Conservation (phyloP, 2,797 vertebrate species). For the Anableps anableps region DNA sequence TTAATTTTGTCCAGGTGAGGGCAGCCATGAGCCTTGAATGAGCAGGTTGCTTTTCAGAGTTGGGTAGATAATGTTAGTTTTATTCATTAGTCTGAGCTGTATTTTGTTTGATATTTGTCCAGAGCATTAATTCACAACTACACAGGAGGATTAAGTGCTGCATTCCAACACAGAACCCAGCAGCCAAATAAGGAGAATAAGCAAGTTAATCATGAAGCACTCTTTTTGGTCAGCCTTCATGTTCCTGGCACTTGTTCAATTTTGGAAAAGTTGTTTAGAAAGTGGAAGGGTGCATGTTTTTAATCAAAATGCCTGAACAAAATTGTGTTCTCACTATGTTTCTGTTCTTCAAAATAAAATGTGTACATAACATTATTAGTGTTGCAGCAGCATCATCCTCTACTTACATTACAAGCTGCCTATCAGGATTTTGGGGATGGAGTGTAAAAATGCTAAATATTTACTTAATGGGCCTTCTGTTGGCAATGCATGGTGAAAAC, state of each 20-base stretch:
- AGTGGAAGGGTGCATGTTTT: background rate
- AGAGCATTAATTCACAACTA: slow-evolving; percentile 42
- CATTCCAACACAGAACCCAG: slow-evolving; percentile 7
- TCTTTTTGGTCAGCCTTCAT: slow-evolving; percentile 13
- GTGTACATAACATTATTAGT: background rate
- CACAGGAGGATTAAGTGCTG: slow-evolving; percentile 28
- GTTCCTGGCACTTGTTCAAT: slow-evolving; percentile 11
- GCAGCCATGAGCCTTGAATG: slow-evolving; percentile 73
- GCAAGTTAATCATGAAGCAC: slow-evolving; percentile 6
- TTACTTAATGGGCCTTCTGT: background rate
- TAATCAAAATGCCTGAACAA: background rate
- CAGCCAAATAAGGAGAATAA: background rate
- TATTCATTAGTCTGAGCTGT: slow-evolving; percentile 40
- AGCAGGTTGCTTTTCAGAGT: slow-evolving; percentile 13
- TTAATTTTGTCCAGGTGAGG: slow-evolving; percentile 73
- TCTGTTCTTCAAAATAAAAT: slow-evolving; percentile 11
- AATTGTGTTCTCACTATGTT: background rate
- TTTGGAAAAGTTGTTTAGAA: background rate
- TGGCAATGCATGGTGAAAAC: background rate
- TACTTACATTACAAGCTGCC: slow-evolving; percentile 31
- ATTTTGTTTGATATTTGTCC: slow-evolving; percentile 51
- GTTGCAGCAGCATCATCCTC: slow-evolving; percentile 24
- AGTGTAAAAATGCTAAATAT: slow-evolving; percentile 5
- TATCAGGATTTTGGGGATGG: slow-evolving; percentile 2
- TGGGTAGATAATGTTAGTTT: slow-evolving; percentile 26